These are phyloP conservation scores for Dinothrombium tinctorium DNA, from an alignment of 1,140 invertebrate species.

Conservation along the genomic window DNA sequence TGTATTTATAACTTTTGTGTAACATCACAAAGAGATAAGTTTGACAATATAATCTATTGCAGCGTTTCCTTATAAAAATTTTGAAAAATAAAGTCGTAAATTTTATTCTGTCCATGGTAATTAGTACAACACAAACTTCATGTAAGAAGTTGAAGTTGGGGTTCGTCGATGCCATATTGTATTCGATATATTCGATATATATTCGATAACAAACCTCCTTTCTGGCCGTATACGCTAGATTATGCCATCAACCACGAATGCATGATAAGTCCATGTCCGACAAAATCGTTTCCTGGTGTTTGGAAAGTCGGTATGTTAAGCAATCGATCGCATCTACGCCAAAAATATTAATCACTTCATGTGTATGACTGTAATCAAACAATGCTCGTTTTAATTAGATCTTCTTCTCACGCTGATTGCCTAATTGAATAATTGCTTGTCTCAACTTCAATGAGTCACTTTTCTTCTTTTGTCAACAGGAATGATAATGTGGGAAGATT, in stretches of 20 bases:
- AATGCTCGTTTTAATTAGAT: no score
- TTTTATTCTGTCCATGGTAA: no score
- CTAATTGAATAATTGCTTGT: neutral
- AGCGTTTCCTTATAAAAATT: no score
- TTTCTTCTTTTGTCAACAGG: slow-evolving; percentile 21
- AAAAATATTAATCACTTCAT: neutral
- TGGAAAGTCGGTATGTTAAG: slow-evolving; percentile 36
- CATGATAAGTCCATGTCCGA: slow-evolving; percentile 53
- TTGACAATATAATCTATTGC: no score
- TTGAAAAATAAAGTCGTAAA: no score
- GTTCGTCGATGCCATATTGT: slow-evolving; percentile 21
- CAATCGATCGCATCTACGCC: neutral
- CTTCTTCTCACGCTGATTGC: neutral
- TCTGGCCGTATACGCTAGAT: slow-evolving; percentile 65
- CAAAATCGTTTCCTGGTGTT: slow-evolving; percentile 45
- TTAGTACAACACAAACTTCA: no score
- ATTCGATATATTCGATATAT: no score
- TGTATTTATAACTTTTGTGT: no score
- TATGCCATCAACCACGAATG: slow-evolving; percentile 35
- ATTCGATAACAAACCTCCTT: slow-evolving; percentile 44
- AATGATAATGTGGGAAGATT: slow-evolving; percentile 17
- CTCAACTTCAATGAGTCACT: neutral
- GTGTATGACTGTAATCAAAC: no score
- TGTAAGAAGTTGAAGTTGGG: no score
- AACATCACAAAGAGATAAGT: no score